These are phyloP conservation scores for Coptodon rendalli DNA, from an alignment of 2,113 vertebrate genomes.

Conservation along the genomic window DNA sequence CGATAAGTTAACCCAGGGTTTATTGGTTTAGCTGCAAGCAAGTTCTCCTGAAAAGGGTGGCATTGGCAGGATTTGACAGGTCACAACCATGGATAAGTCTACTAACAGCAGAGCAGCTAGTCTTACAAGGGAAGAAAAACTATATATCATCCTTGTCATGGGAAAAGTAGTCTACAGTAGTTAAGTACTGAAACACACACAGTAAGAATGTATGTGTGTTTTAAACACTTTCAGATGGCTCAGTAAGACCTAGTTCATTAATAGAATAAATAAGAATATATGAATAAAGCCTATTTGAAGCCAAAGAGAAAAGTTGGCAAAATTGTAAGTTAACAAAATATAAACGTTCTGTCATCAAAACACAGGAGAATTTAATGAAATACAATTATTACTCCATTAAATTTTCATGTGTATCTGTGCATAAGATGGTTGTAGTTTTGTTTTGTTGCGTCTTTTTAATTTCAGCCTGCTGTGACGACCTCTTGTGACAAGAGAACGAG, in stretches of 20 bases:
- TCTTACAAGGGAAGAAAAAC: accelerated
- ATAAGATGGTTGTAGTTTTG: neutral
- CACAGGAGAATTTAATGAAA: neutral
- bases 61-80: neutral
- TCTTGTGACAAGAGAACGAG: neutral
- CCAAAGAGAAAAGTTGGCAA: neutral
- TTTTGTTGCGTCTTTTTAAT: neutral
- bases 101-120: neutral
- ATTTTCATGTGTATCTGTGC: neutral
- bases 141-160: neutral
- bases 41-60: neutral
- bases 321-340: neutral
- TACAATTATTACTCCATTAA: neutral
- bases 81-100: neutral
- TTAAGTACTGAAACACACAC: neutral
- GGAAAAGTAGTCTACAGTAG: neutral
- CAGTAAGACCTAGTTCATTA: neutral
- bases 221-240: neutral
- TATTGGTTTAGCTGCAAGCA: neutral
- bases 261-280: neutral
- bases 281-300: neutral
- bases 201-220: neutral
- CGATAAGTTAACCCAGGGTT: neutral
- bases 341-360: neutral
- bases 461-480: neutral